Evolutionary conservation across 2,888 invertebrate genomes (phyloP), one percentile per base, ranked within the genome.

Genomic region (Amphipoea lucens): DNA sequence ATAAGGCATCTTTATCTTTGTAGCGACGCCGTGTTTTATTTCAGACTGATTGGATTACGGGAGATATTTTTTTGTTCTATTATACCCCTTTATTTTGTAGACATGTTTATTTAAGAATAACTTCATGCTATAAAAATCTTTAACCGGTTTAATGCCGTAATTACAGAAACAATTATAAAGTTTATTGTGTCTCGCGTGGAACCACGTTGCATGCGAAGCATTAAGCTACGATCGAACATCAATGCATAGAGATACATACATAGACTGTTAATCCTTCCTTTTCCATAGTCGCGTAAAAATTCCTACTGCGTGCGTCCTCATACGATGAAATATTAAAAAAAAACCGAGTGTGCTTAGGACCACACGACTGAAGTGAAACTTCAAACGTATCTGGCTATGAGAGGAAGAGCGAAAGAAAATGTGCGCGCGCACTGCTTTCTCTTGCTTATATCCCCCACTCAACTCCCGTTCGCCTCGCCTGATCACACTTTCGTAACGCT

Each of bases 1-100:
- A 87, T 89, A 88, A 88, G 74, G 71, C 40, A 74, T 74, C 82
- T 81, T 87, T 84, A 81, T 79, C 72, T 81, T 88, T 83, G 79
- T 77, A 70, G 81, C 79, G 66, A 70, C 67, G 78, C 68, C 77
- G 75, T 82, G 79, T 83, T 87, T 81, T 71, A 70, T 81, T 88
- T 79, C 23, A 79, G 66, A 76, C 67, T 82, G 60, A 88, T 87
- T 83, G 80, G 79, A 85, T 79, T 80, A 68, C 23, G 60, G 73
- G 45, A 54, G 20, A 48, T 57, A 57, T 74, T 72, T 74, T 74
- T 72, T 74, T 45, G 11, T 72, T 74, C 4, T 71, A 20, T 68
- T 54, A 57, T 57, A 40, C 57, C 4, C 4, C 11, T 45, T 65
- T 60, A 66, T 51, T 40, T 57, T 48, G 2, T 17, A 63, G n/a